Conservation (phyloP, 1,140 invertebrate species). For the Lucilia cuprina region DNA sequence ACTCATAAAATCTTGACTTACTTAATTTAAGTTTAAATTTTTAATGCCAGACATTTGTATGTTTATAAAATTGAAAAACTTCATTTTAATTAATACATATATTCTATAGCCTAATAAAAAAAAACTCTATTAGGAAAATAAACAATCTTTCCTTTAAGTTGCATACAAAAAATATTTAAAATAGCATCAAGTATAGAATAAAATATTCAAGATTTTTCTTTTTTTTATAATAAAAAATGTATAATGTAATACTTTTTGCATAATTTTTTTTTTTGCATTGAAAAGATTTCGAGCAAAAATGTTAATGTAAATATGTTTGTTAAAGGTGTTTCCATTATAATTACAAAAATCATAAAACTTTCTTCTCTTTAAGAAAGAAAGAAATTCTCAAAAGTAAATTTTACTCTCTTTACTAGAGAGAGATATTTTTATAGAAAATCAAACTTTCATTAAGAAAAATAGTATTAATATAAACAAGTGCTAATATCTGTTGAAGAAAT, state of each 20-base stretch:
- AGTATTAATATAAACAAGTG: too few species aligned
- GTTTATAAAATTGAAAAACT: too few species aligned
- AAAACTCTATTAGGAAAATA: background rate
- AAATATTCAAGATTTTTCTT: background rate
- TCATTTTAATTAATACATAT: background rate
- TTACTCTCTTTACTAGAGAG: too few species aligned
- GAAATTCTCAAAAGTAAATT: too few species aligned
- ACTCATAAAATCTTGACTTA: background rate
- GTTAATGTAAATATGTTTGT: background rate
- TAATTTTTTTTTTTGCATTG: conserved; percentile 18
- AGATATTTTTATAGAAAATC: too few species aligned
- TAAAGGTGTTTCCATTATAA: background rate
- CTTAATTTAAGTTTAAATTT: background rate
- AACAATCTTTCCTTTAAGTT: too few species aligned
- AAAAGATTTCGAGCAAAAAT: background rate
- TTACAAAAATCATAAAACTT: background rate
- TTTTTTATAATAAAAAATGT: background rate
- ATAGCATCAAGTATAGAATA: background rate
- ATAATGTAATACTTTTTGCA: background rate
- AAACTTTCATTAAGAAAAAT: too few species aligned
- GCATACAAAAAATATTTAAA: too few species aligned
- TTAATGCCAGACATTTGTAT: background rate
- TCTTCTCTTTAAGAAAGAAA: background rate
- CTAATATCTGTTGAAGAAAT: too few species aligned
- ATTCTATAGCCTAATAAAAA: background rate